phyloP scores from a whole-genome alignment of 1,140 invertebrate species.

The Megathymus violae region DNA sequence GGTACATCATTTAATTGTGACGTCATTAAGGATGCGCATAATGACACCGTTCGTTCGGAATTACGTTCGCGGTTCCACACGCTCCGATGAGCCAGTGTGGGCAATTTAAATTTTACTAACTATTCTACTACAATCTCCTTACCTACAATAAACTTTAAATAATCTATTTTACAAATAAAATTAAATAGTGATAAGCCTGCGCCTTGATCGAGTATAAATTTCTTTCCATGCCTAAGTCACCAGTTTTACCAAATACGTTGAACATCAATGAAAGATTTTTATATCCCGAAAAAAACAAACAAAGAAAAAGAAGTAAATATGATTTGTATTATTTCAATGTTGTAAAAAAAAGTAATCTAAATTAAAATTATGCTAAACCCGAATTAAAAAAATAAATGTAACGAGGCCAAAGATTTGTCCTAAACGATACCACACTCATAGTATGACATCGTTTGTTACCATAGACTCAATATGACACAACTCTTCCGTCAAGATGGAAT shows the following conservation, averaged over 20 bases:
- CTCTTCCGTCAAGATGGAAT: no score
- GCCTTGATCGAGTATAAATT: not conserved
- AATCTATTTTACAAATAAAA: slow-evolving; percentile 1
- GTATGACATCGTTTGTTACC: no score
- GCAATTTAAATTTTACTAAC: slow-evolving; percentile 22
- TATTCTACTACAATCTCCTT: slow-evolving; percentile 1
- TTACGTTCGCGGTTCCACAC: slow-evolving; percentile 6
- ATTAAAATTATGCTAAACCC: not conserved
- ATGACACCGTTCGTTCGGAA: slow-evolving; percentile 8
- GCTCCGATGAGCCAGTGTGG: slow-evolving; percentile 2
- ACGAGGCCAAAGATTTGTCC: slow-evolving; percentile 8
- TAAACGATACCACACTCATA: slow-evolving; percentile 3
- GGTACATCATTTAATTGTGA: slow-evolving; percentile 8
- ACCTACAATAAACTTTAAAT: slow-evolving; percentile 2
- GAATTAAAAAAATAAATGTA: slow-evolving; percentile 1
- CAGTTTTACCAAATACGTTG: no score
- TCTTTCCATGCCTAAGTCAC: not conserved
- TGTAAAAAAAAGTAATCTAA: not conserved
- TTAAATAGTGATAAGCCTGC: not conserved
- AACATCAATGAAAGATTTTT: no score
- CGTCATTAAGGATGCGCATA: slow-evolving; percentile 12
- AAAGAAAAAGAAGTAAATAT: no score
- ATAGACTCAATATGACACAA: no score
- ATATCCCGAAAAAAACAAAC: not conserved
- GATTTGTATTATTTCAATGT: not conserved